Conservation (phyloP, 2,797 vertebrate species). For the Sebastes itinus region DNA sequence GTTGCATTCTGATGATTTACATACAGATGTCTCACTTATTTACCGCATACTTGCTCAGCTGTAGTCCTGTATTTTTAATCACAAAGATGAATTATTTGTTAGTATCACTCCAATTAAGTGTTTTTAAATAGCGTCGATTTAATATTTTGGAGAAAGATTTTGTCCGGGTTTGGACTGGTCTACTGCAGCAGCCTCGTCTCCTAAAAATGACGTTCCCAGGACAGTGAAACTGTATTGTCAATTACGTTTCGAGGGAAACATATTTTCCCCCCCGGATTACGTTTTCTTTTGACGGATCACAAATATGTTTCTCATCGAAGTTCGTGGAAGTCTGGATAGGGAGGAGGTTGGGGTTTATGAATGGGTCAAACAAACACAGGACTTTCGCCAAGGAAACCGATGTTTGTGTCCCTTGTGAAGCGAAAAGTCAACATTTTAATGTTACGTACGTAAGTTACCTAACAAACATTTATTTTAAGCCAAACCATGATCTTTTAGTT, state of each 20-base stretch:
- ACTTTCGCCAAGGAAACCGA: not conserved
- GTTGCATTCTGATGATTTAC: slow-evolving; percentile 2
- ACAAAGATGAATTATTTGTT: not conserved
- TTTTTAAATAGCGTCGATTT: not conserved
- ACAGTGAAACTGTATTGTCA: not conserved
- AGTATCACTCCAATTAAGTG: not conserved
- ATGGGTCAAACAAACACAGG: not conserved
- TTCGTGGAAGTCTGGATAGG: not conserved
- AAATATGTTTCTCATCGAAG: not conserved
- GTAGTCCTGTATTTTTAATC: not conserved
- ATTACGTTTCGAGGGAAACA: not conserved
- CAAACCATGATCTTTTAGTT: not conserved
- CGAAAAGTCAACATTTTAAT: not conserved
- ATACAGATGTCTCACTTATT: slow-evolving; percentile 20
- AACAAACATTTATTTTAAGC: not conserved
- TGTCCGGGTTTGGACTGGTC: no score
- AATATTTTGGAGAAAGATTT: not conserved
- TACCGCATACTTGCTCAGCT: not conserved
- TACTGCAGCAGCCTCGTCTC: no score
- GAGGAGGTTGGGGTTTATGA: not conserved
- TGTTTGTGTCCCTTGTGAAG: not conserved
- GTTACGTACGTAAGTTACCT: not conserved
- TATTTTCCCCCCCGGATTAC: not conserved
- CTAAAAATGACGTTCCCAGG: no score
- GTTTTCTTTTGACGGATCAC: not conserved